Base-by-base conservation (phyloP, 2,113 vertebrate genomes). In the Collichthys lucidus region DNA sequence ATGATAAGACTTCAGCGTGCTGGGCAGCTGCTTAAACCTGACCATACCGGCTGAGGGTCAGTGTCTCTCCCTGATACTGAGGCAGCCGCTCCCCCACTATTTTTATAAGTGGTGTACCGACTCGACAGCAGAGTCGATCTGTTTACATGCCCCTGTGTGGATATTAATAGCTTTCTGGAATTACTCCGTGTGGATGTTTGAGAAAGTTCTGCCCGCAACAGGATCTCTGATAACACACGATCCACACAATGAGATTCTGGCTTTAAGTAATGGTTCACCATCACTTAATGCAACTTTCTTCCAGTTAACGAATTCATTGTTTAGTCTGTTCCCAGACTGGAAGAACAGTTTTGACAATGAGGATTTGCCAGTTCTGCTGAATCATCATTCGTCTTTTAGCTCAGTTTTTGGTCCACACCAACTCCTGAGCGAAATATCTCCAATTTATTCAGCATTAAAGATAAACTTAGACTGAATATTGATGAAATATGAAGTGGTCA, bases 101-200 rank as follows among this genome's bases (percentile, higher is more conserved):
- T 40, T 44, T 69, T 63, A 55, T 29, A 59, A 42, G 5, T 49
- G 47, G 22, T 5, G 3, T 59, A 31, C 49, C 64, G 46, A 66
- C 44, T 11, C 35, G 71, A 65, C 74, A 40, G 26, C 16, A 40
- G 31, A 74, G 49, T 49, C n/a, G 42, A 59, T 61, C 22, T 62
- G n/a, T n/a, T n/a, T n/a, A n/a, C n/a, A n/a, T n/a, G n/a, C n/a
- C n/a, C n/a, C n/a, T n/a, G 50, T 63, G 26, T 62, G 62, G 68
- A 4, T 73, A 81, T 76, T 73, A 56, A 79, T 64, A 84, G 53
- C 19, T 24, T 11, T 50, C 67, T 57, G 47, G 44, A 61, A 2
- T 69, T 47, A 1, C 42, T 56, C 61, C 42, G 6, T 29, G 61
- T 52, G 29, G 35, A 20, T 65, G 63, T 64, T 57, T 62, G 49